Base-by-base conservation (phyloP, 2,797 vertebrate genomes). In the Molothrus aeneus region DNA sequence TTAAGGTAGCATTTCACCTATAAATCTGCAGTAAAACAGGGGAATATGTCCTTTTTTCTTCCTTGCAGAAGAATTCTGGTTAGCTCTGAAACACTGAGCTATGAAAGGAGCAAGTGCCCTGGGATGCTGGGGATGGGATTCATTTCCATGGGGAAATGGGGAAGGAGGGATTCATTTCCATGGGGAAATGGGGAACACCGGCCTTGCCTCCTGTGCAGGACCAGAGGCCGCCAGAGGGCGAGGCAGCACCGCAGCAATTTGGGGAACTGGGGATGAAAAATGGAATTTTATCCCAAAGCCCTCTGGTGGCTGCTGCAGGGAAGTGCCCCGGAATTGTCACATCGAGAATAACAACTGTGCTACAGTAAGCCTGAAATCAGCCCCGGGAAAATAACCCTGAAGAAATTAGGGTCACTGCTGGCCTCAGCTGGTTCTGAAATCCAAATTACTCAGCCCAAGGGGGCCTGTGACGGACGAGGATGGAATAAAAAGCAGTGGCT, bases 341-440 rank as follows among this genome's bases (percentile, higher is more conserved):
- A 86, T 34, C 70, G 31, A 61, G 22, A 59, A 80, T 9, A 70
- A 72, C 32, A 69, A 32, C 17, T 20, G 7, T 4, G 17, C 38
- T 60, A 26, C 68, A 40, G 4, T 38, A 70, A 26, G 8, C 9
- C 80, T 17, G 17, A 56, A 86, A 94, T 69, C 34, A 83, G 42
- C 82, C 40, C 53, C 51, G 36, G 48, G 91, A 86, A 86, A 95
- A 84, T 25, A 75, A 75, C 56, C 47, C 51, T 31, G 54, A 90
- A 65, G 54, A 78, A 91, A 91, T 56, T 1, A 45, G 80, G 61
- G 54, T 75, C 54, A n/a, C 66, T 77, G 31, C 15, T 51, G 70
- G 43, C 36, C 78, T 88, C 91, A 54, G 28, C 68, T 85, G 80
- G 29, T 61, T 92, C 86, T 91, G 89, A 91, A 96, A 92, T 60